phyloP scores from a whole-genome alignment of 1,140 invertebrate genomes.

The Lycorma delicatula region DNA sequence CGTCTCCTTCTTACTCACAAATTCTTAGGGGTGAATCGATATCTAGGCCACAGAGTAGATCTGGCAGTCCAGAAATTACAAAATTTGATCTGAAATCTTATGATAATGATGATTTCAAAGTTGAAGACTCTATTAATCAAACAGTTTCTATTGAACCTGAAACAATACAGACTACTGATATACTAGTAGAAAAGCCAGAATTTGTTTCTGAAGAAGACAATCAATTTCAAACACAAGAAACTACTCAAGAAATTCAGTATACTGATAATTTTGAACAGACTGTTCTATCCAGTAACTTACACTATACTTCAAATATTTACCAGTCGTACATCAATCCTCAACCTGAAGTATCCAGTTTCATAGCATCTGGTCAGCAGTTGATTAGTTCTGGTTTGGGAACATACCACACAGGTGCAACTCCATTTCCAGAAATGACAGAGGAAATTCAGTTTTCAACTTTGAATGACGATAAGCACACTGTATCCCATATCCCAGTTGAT shows the following conservation, averaged over 20 bases:
- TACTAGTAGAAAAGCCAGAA: neutral
- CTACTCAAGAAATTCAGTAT: neutral
- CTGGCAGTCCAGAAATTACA: conserved; percentile 14
- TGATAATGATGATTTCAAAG: neutral
- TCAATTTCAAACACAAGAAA: neutral
- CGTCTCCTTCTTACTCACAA: conserved; percentile 61
- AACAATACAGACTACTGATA: neutral
- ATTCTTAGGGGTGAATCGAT: conserved; percentile 52
- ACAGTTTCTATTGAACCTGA: neutral
- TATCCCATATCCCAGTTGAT: no score
- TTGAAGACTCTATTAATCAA: neutral
- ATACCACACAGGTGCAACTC: no score
- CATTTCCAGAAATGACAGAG: no score
- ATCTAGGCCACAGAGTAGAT: conserved; percentile 19
- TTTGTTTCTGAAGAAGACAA: neutral
- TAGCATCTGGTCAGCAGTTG: conserved; percentile 41
- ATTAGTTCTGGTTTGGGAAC: conserved; percentile 37
- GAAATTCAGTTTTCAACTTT: no score
- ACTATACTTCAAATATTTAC: conserved; percentile 9
- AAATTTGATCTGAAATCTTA: neutral
- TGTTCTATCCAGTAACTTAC: neutral
- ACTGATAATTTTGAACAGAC: neutral
- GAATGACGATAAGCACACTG: no score
- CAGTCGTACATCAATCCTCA: conserved; percentile 11
- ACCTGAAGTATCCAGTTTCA: conserved; percentile 42